Evolutionary conservation across 35 echinoderm and acorn worm genomes (phyloP).

Genomic region (Ptychodera flava): DNA sequence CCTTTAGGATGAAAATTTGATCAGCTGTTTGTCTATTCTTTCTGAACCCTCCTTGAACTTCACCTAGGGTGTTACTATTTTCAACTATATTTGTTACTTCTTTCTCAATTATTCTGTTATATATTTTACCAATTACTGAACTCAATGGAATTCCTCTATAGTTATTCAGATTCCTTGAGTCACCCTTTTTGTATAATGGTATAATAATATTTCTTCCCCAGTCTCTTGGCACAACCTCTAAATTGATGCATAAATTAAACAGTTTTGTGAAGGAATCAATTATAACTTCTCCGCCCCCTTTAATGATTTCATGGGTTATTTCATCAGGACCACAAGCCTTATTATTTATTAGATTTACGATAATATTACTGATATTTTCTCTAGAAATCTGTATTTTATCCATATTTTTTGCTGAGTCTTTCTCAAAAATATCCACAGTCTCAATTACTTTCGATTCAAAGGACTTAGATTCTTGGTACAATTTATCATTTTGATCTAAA

Average conservation of each 20-base stretch:
- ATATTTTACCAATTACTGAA: background rate
- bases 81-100: too few relatives aligned
- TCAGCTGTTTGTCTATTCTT: too few relatives aligned
- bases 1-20: too few relatives aligned
- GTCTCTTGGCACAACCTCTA: slow-evolving; percentile 5
- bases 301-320: background rate
- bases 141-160: slow-evolving; percentile 11
- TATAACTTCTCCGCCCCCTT: background rate
- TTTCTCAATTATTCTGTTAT: too few relatives aligned
- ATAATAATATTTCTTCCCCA: slow-evolving; percentile 13
- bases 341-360: background rate
- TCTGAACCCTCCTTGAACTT: too few relatives aligned
- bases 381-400: background rate
- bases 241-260: background rate
- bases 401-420: background rate
- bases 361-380: background rate
- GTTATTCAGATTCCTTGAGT: background rate
- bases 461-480: background rate
- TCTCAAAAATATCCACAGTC: background rate
- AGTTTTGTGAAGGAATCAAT: background rate
- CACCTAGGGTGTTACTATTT: too few relatives aligned
- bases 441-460: background rate
- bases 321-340: slow-evolving; percentile 2
- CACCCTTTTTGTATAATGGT: slow-evolving; percentile 6
- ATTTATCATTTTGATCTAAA: background rate